A percentile compares a stretch with the other conserved stretches of the same genome.
Conservation (phyloP, 2,797 vertebrate genomes). For the Lophotriccus pileatus region DNA sequence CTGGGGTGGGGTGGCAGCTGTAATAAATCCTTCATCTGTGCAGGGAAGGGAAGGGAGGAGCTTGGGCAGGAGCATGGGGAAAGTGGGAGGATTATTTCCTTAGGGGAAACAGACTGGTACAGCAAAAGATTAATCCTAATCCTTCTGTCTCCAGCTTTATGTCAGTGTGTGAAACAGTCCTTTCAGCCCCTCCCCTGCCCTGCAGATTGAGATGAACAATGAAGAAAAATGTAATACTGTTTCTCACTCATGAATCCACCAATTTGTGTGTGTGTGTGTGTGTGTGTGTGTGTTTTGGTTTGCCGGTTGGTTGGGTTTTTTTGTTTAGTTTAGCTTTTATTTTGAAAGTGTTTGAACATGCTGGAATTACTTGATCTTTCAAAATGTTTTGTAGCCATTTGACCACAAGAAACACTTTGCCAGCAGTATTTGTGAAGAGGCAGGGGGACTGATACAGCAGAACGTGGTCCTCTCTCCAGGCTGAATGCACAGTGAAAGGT, state of each 20-base stretch:
- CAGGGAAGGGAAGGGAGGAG: not conserved
- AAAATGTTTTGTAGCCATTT: not conserved
- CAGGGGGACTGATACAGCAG: not conserved
- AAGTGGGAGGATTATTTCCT: not conserved
- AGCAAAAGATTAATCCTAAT: not conserved
- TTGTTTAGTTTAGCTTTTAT: not conserved
- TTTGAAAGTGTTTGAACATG: not conserved
- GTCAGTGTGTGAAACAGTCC: not conserved
- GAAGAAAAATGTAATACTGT: not conserved
- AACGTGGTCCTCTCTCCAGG: rapidly evolving
- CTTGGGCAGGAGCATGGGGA: not conserved
- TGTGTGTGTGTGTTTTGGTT: no score
- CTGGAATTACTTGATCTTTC: not conserved
- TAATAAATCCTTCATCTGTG: not conserved
- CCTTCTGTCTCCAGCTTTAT: not conserved
- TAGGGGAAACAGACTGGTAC: not conserved
- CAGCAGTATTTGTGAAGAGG: not conserved
- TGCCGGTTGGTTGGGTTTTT: no score
- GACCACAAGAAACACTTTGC: not conserved
- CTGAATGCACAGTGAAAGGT: not conserved
- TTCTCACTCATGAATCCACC: not conserved
- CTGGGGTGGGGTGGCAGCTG: not conserved
- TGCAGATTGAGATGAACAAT: not conserved
- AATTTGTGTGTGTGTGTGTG: not conserved
- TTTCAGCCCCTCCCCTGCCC: not conserved